phyloP scores from a whole-genome alignment of 2,888 invertebrate genomes.

The Lucinisca nassula region DNA sequence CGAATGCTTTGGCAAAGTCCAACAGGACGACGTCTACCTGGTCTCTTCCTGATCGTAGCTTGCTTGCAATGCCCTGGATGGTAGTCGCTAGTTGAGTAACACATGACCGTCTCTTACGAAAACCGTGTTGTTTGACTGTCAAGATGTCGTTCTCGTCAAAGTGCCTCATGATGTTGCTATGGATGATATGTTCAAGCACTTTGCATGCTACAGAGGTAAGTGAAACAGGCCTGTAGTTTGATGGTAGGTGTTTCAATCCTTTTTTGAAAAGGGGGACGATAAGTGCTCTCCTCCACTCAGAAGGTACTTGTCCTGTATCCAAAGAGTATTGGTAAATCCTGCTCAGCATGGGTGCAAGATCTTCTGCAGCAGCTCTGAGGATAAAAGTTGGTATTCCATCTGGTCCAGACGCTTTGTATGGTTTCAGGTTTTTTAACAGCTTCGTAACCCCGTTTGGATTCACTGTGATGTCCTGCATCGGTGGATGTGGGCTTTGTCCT shows the following conservation, averaged over 20 bases:
- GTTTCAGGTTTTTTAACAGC: neutral
- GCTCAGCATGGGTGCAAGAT: neutral
- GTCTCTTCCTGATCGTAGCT: neutral
- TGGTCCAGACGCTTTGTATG: neutral
- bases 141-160: neutral
- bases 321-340: neutral
- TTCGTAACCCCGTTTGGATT: no score
- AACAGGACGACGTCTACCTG: neutral
- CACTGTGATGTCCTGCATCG: no score
- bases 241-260: neutral
- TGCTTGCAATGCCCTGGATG: neutral
- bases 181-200: neutral
- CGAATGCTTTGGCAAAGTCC: slow-evolving; percentile 6
- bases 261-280: neutral
- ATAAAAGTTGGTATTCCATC: no score
- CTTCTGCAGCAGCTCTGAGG: neutral
- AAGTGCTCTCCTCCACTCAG: neutral
- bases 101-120: neutral
- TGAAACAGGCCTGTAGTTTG: neutral
- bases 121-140: slow-evolving; percentile 1
- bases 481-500: no score
- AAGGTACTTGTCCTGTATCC: no score
- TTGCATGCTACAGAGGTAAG: neutral
- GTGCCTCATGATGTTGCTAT: slow-evolving; percentile 2
- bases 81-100: neutral